Evolutionary conservation across 2,888 invertebrate species (phyloP).

Genomic region (Herminia tarsipennalis): DNA sequence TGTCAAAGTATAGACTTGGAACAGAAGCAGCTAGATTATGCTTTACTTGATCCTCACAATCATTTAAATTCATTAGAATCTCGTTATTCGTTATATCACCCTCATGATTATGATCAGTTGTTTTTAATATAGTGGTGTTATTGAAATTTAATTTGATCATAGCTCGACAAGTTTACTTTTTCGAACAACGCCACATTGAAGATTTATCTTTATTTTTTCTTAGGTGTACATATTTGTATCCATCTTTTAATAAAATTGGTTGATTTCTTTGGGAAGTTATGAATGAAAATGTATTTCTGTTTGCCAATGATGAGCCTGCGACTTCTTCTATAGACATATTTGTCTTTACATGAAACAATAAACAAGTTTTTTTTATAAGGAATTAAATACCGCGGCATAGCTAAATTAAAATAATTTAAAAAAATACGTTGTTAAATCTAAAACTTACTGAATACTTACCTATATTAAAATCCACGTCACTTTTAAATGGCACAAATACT

Average conservation of each 20-base stretch:
- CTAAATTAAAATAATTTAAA: not conserved
- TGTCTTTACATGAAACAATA: not conserved
- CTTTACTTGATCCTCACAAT: conserved; percentile 5
- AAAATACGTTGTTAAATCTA: not conserved
- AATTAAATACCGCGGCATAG: not conserved
- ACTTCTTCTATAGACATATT: not conserved
- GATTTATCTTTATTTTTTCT: not conserved
- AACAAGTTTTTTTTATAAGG: not conserved
- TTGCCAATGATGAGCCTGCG: not conserved
- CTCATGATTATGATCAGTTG: not conserved
- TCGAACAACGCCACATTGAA: not conserved
- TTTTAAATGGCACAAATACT: not conserved
- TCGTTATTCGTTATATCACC: not conserved
- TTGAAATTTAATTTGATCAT: not conserved
- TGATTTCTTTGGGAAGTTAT: not conserved
- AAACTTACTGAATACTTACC: not conserved
- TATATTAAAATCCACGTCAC: not conserved
- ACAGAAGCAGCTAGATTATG: conserved; percentile 4
- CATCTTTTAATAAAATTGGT: not conserved
- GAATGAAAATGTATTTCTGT: no score
- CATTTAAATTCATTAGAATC: conserved; percentile 5
- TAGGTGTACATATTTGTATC: not conserved
- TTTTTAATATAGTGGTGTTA: not conserved
- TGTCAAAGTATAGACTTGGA: conserved; percentile 4
- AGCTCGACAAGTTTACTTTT: not conserved